phyloP scores from a whole-genome alignment of 2,113 vertebrate genomes.

The Melanerpes formicivorus region DNA sequence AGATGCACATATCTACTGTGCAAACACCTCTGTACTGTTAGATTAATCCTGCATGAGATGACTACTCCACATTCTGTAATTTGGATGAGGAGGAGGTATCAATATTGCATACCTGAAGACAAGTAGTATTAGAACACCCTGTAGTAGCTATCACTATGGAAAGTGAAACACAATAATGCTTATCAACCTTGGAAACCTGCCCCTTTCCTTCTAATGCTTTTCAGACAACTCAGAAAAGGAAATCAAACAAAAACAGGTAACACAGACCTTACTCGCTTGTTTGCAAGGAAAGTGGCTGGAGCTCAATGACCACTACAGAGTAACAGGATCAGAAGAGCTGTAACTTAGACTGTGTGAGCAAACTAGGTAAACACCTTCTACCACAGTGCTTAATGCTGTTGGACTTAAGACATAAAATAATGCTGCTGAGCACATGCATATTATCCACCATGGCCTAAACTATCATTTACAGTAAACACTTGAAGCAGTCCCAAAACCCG shows the following conservation, averaged over 20 bases:
- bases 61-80: background rate
- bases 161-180: conserved; percentile 47
- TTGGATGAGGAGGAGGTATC: background rate
- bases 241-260: background rate
- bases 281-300: background rate
- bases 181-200: conserved; percentile 1
- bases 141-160: background rate
- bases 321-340: background rate
- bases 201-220: conserved; percentile 25
- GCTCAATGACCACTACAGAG: background rate
- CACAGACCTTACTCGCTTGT: background rate
- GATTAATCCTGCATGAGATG: background rate
- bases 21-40: background rate
- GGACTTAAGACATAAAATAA: background rate
- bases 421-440: background rate
- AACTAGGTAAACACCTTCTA: background rate
- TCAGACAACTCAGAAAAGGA: background rate
- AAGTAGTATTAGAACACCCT: background rate
- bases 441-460: background rate
- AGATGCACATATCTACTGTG: fast-evolving
- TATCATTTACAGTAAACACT: background rate
- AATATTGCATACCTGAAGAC: background rate
- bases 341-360: background rate
- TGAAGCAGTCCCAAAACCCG: background rate
- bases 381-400: fast-evolving